A percentile compares a stretch with the other conserved stretches of the same genome.
Conservation (phyloP, 2,888 invertebrate genomes). For the Cacoxenus indagator region DNA sequence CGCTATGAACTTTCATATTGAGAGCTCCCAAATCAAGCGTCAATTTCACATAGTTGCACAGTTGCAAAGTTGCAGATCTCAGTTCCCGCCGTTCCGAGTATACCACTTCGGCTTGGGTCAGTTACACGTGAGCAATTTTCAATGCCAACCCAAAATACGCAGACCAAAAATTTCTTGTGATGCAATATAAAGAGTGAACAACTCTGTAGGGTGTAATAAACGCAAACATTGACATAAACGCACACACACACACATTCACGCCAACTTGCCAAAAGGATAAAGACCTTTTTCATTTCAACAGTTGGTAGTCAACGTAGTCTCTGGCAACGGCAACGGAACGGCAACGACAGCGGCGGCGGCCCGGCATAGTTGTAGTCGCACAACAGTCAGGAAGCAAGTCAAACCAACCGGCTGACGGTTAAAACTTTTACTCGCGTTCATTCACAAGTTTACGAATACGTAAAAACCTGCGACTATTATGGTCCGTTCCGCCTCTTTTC, state of each 20-base stretch:
- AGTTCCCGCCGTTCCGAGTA: not conserved
- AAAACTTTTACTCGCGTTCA: conserved; percentile 20
- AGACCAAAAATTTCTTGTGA: not conserved
- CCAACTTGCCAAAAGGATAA: conserved; percentile 20
- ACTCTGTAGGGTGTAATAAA: conserved; percentile 8
- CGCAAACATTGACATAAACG: conserved; percentile 10
- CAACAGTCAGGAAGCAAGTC: not conserved
- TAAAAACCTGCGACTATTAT: not conserved
- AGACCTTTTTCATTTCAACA: conserved; percentile 23
- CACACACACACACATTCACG: not conserved
- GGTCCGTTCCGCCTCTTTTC: not conserved
- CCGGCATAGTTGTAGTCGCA: not conserved
- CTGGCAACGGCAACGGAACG: no score
- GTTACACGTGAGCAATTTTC: not conserved
- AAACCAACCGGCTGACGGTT: not conserved
- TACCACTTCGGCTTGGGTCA: no score
- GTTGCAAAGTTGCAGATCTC: not conserved
- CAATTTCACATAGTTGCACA: conserved; percentile 4
- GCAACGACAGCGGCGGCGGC: no score
- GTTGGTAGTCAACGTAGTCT: conserved; percentile 3
- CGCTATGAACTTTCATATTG: not conserved
- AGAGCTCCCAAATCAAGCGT: conserved; percentile 23
- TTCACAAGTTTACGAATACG: conserved; percentile 12
- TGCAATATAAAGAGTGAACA: not conserved
- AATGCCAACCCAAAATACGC: not conserved